These are phyloP conservation scores for Alouatta palliata DNA, from an alignment of 2,113 vertebrate genomes.

Conservation along the genomic window DNA sequence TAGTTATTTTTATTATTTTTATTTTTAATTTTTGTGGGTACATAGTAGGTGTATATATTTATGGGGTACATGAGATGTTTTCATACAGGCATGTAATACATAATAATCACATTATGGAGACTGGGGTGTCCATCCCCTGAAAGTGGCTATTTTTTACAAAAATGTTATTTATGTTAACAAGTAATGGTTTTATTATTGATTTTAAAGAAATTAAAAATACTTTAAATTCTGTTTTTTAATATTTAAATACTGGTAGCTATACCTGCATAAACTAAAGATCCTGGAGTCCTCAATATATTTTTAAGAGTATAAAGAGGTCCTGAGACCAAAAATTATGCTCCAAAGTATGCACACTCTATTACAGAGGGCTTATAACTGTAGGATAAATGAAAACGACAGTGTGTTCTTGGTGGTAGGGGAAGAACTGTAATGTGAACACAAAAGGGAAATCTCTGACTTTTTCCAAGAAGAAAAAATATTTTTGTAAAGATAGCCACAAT, in stretches of 20 bases:
- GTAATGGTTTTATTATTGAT: constrained; percentile 5
- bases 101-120: too few relatives aligned
- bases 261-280: background rate
- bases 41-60: too few relatives aligned
- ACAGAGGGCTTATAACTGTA: background rate
- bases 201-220: constrained; percentile 35
- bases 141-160: background rate
- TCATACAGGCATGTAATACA: too few relatives aligned
- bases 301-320: background rate
- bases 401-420: background rate
- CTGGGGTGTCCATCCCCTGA: too few relatives aligned
- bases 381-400: background rate
- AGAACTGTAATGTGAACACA: background rate
- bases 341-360: background rate
- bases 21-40: too few relatives aligned
- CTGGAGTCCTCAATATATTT: background rate
- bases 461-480: background rate
- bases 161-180: background rate
- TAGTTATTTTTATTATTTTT: background rate
- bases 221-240: constrained; percentile 7
- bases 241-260: constrained; percentile 5
- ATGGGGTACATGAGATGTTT: too few relatives aligned
- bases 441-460: background rate
- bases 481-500: background rate
- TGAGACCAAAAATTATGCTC: background rate